phyloP scores from a whole-genome alignment of 2,888 invertebrate species.

The Thelaira solivaga region DNA sequence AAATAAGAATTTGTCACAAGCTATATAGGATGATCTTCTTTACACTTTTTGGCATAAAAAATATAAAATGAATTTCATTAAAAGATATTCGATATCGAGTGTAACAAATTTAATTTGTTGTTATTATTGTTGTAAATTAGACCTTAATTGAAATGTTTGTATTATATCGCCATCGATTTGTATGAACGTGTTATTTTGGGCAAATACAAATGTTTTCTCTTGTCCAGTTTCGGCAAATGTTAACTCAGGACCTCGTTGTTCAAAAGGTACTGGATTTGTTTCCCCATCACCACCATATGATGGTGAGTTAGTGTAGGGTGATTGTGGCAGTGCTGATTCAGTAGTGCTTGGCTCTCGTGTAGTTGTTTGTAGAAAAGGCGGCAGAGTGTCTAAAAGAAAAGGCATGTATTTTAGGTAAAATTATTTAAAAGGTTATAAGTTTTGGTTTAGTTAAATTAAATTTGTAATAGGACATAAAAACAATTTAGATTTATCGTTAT shows the following conservation, averaged over 20 bases:
- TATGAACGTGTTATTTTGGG: conserved; percentile 92
- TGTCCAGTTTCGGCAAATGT: conserved; percentile 91
- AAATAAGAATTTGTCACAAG: too few relatives aligned
- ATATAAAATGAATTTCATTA: too few relatives aligned
- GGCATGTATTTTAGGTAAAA: neutral
- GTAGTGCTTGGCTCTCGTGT: conserved; percentile 78
- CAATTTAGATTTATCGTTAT: too few relatives aligned
- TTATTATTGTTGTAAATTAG: conserved; percentile 64
- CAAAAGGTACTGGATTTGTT: conserved; percentile 83
- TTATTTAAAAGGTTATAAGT: neutral
- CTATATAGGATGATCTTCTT: too few relatives aligned
- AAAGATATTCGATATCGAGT: too few relatives aligned
- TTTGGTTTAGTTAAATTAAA: neutral
- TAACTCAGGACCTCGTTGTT: conserved; percentile 86
- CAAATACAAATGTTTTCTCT: conserved; percentile 93
- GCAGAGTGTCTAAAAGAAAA: conserved; percentile 78
- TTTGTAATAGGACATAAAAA: too few relatives aligned
- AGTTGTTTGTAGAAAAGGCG: conserved; percentile 79
- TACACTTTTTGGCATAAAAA: too few relatives aligned
- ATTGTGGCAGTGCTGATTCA: conserved; percentile 72
- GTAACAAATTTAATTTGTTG: too few relatives aligned
- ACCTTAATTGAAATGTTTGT: conserved; percentile 93
- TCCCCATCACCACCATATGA: conserved; percentile 67
- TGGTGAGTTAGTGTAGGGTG: conserved; percentile 68
- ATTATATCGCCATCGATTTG: conserved; percentile 94